Evolutionary conservation across 2,888 invertebrate species (phyloP).

Genomic region (Leptinotarsa tumamoca): DNA sequence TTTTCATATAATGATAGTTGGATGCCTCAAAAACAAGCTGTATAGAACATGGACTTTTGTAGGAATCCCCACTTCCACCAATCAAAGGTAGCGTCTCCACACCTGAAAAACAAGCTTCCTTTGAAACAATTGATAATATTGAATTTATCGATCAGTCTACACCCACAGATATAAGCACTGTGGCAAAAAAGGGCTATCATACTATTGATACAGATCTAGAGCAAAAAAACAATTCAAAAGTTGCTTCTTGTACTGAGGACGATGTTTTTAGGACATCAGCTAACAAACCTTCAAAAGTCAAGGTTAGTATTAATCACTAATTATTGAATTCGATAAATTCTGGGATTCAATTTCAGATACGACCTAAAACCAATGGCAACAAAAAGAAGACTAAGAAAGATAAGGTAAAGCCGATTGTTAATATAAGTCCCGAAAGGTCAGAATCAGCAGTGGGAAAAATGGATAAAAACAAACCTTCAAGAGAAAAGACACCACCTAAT

Average conservation of each 20-base stretch:
- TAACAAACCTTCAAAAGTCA: constrained; percentile 47
- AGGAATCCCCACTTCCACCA: constrained; percentile 56
- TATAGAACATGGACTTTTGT: constrained; percentile 22
- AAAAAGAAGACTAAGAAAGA: constrained; percentile 57
- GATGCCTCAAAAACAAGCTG: not conserved
- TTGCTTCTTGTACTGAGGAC: constrained; percentile 47
- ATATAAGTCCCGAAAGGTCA: constrained; percentile 36
- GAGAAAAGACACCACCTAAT: constrained; percentile 51
- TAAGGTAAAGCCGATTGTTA: constrained; percentile 44
- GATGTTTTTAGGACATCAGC: constrained; percentile 52
- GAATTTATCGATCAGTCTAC: constrained; percentile 78
- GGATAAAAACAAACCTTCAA: constrained; percentile 24
- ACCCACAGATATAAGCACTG: constrained; percentile 69
- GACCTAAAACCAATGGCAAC: constrained; percentile 51
- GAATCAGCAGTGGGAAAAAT: constrained; percentile 31
- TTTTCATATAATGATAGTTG: no score
- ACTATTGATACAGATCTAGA: constrained; percentile 67
- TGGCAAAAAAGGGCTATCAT: constrained; percentile 63
- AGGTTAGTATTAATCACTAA: constrained; percentile 35
- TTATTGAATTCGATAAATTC: not conserved
- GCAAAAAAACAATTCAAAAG: constrained; percentile 62
- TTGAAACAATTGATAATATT: constrained; percentile 65
- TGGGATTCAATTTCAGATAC: constrained; percentile 32
- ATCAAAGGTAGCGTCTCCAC: constrained; percentile 55
- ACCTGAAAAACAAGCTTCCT: constrained; percentile 70